Evolutionary conservation across 2,888 invertebrate genomes (phyloP).

Genomic region (Ectobius pallidus): DNA sequence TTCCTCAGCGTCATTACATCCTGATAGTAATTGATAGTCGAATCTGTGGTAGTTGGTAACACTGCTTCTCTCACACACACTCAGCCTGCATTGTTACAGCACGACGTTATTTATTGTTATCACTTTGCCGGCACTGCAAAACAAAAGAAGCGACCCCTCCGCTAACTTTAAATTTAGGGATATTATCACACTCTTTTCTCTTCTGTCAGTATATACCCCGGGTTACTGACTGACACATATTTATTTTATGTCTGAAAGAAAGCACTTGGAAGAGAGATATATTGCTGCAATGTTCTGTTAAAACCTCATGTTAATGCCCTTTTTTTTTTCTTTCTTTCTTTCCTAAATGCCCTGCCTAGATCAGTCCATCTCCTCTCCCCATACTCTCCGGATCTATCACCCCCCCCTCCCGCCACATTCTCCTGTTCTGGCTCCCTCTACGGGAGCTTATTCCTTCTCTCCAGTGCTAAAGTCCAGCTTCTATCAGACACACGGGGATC

Average conservation of each 20-base stretch:
- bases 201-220: too few species aligned
- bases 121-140: neutral
- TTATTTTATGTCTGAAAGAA: neutral
- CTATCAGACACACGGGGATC: constrained; percentile 24
- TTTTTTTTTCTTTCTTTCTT: too few species aligned
- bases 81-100: too few species aligned
- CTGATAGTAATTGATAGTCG: too few species aligned
- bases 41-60: too few species aligned
- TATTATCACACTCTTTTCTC: neutral
- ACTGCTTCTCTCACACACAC: too few species aligned
- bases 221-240: neutral
- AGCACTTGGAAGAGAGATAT: neutral
- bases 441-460: neutral
- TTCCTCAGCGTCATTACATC: too few species aligned
- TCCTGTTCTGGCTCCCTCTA: too few species aligned
- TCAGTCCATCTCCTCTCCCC: neutral
- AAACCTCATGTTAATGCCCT: constrained; percentile 14
- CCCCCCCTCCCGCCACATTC: too few species aligned
- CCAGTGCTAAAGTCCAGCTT: neutral
- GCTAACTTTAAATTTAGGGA: neutral
- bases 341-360: neutral
- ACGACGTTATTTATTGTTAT: neutral
- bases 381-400: neutral
- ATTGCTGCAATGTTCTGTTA: neutral
- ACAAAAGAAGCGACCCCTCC: neutral